Base-by-base conservation (phyloP, 2,797 vertebrate species). In the Diceros bicornis region DNA sequence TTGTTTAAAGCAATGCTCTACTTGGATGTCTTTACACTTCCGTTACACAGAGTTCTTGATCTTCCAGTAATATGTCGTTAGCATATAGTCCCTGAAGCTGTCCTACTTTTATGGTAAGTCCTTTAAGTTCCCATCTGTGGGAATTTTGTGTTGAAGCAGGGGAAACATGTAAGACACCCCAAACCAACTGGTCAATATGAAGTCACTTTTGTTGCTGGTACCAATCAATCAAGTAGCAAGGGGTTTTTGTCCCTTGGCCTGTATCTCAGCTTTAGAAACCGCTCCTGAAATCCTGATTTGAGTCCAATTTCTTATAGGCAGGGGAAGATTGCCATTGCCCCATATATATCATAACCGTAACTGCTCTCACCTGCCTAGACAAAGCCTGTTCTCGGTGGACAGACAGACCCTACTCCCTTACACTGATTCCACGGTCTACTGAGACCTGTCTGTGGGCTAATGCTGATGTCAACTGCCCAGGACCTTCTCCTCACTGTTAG, bases 121-220 rank as follows among this genome's bases (percentile, higher is more conserved):
- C 71, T 84, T 0, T 47, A 87, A 77, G 7, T 87, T 88, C 20
- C 78, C 59, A 74, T 47, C 52, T 78, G 29, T 85, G 71, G 66
- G 34, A 62, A 92, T 81, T 78, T 41, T 88, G 17, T 57, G 27
- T 0, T 74, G 44, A 81, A 85, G 69, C 13, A 79, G 64, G 55
- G 32, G 75, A 88, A 82, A 83, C 7, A 68, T 37, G 21, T 72
- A 93, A 93, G 50, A 84, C 21, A 95, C 10, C 7, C 16, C 20
- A 92, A 84, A 25, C 9, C 18, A 77, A 47, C 0, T 87, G 37
- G 66, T 87, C n/a, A 93, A 44, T 83, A 68, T 41, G 21, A 94
- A 90, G 69, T 95, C 27, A 79, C 34, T 88, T 94, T 72, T 83
- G 25, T 83, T 78, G 34, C 55, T 81, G 61, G 34, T 41, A 94